phyloP scores from a whole-genome alignment of 2,113 vertebrate genomes.

The Holacanthus passer region DNA sequence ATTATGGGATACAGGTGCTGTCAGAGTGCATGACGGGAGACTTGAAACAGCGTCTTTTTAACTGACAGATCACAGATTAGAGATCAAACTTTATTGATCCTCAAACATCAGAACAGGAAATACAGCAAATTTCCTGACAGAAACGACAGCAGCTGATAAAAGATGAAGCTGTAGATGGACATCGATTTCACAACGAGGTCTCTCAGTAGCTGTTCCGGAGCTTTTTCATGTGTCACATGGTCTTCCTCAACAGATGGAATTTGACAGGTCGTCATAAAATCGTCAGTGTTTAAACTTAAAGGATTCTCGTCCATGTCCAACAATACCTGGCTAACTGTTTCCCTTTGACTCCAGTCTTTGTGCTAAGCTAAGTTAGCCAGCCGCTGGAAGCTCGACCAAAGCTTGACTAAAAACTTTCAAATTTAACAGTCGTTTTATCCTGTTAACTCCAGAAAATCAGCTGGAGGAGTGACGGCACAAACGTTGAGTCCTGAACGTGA shows the following conservation, averaged over 20 bases:
- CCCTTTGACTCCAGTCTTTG: background rate
- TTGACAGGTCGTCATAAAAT: too few relatives aligned
- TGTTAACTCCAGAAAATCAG: background rate
- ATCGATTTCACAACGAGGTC: too few relatives aligned
- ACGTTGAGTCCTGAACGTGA: background rate
- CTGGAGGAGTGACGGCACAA: too few relatives aligned
- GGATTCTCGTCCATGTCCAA: too few relatives aligned
- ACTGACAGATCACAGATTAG: too few relatives aligned
- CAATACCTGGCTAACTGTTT: background rate
- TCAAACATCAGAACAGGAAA: too few relatives aligned
- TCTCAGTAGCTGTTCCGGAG: background rate
- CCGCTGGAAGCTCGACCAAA: too few relatives aligned
- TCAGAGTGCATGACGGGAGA: constrained; percentile 43
- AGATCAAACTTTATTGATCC: background rate
- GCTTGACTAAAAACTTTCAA: background rate
- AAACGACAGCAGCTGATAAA: too few relatives aligned
- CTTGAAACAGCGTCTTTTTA: background rate
- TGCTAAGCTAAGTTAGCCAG: background rate
- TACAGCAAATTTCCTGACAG: too few relatives aligned
- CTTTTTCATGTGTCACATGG: background rate
- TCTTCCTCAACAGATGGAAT: background rate
- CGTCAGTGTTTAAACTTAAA: too few relatives aligned
- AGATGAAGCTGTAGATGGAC: too few relatives aligned
- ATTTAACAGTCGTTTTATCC: background rate
- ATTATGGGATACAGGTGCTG: constrained; percentile 7